Evolutionary conservation across 2,888 invertebrate species (phyloP).

Genomic region (Pyrrhopygopsis socrates): DNA sequence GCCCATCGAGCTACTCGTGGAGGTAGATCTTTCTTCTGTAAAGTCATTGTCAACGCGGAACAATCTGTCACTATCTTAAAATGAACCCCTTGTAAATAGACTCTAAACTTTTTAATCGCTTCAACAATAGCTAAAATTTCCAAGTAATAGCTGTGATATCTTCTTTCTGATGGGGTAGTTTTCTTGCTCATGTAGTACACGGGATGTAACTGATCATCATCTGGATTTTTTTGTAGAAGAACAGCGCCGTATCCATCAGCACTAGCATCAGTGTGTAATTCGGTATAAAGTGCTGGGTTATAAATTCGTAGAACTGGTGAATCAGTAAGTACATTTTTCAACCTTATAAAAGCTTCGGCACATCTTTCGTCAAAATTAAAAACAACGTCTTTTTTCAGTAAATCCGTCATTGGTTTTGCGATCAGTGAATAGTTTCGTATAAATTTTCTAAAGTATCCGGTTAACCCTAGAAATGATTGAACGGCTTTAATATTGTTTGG

Average conservation of each 20-base stretch:
- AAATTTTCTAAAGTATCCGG: conserved; percentile 76
- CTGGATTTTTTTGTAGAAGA: conserved; percentile 68
- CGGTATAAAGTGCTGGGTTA: too few relatives aligned
- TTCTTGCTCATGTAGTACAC: conserved; percentile 35
- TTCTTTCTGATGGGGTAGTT: conserved; percentile 32
- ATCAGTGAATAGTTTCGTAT: conserved; percentile 76
- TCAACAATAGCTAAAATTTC: conserved; percentile 14
- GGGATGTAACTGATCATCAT: conserved; percentile 68
- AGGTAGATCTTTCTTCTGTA: conserved; percentile 84
- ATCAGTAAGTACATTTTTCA: background rate
- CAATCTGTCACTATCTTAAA: conserved; percentile 84
- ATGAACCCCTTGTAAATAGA: conserved; percentile 74
- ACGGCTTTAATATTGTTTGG: conserved; percentile 65
- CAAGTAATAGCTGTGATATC: conserved; percentile 13
- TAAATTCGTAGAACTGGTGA: background rate
- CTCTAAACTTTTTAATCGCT: conserved; percentile 60
- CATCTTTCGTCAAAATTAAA: conserved; percentile 71
- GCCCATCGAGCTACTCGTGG: conserved; percentile 83
- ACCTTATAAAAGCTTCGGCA: background rate
- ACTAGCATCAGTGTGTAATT: conserved; percentile 65
- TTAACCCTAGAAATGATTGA: conserved; percentile 76
- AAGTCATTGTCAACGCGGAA: conserved; percentile 77
- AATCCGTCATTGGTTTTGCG: conserved; percentile 80
- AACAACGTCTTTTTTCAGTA: conserved; percentile 61
- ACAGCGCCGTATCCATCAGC: conserved; percentile 74